A percentile compares a stretch with the other conserved stretches of the same genome.
These are phyloP conservation scores for Camponotus vicinus DNA, from an alignment of 1,140 invertebrate genomes.

Conservation along the genomic window DNA sequence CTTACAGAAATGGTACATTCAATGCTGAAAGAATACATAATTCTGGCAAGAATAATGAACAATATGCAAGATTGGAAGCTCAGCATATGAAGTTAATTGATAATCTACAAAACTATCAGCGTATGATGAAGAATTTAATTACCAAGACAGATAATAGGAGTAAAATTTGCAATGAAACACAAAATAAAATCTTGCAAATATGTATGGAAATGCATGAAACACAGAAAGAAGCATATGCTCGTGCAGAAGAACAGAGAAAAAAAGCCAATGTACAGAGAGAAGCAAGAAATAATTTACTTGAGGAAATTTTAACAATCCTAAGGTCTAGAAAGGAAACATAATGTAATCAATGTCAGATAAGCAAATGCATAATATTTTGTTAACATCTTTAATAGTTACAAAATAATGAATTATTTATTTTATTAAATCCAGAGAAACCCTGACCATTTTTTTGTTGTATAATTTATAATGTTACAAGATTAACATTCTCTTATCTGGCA, in stretches of 20 bases:
- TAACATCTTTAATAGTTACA: slow-evolving; percentile 19
- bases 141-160: slow-evolving; percentile 12
- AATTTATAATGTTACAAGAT: background rate
- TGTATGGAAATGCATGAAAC: slow-evolving; percentile 44
- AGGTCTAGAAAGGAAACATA: slow-evolving; percentile 26
- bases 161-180: slow-evolving; percentile 28
- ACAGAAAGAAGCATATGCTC: slow-evolving; percentile 24
- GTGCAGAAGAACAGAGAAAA: slow-evolving; percentile 26
- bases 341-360: background rate
- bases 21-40: background rate
- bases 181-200: slow-evolving; percentile 29
- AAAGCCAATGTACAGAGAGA: slow-evolving; percentile 29
- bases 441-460: slow-evolving; percentile 7
- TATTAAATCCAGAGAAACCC: background rate
- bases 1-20: background rate
- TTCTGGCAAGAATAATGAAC: background rate
- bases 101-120: slow-evolving; percentile 33
- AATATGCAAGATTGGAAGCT: slow-evolving; percentile 36
- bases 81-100: slow-evolving; percentile 29
- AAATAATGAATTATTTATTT: slow-evolving; percentile 47
- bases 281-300: slow-evolving; percentile 4
- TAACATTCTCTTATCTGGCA: background rate
- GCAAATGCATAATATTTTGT: background rate
- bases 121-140: slow-evolving; percentile 34
- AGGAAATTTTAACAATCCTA: slow-evolving; percentile 18